A percentile compares a stretch with the other conserved stretches of the same genome.
These are phyloP conservation scores for Wiebesia pumilae DNA, from an alignment of 1,140 invertebrate species.

Conservation along the genomic window DNA sequence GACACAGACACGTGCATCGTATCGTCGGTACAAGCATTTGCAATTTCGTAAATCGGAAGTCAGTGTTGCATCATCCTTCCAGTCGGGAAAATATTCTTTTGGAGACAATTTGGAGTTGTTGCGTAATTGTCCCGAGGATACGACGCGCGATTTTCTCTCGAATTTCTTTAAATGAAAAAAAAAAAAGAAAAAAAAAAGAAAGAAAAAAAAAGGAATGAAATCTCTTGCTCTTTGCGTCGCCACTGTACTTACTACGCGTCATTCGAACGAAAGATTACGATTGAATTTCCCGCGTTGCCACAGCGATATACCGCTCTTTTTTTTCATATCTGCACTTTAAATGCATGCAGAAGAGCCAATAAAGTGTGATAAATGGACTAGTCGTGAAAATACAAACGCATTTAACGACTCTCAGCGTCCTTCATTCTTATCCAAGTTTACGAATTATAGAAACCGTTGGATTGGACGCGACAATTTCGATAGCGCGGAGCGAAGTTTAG, in stretches of 20 bases:
- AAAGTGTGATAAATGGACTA: not conserved
- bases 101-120: not conserved
- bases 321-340: not conserved
- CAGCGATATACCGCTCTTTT: not conserved
- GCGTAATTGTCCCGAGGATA: not conserved
- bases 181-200: no score
- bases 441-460: not conserved
- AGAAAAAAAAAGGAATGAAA: not conserved
- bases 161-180: no score
- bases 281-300: no score
- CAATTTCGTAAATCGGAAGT: not conserved
- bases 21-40: not conserved
- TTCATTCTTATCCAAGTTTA: not conserved
- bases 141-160: not conserved
- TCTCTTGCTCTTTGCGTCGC: conserved; percentile 1
- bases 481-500: not conserved
- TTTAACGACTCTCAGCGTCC: not conserved
- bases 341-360: not conserved
- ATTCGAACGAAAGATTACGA: no score
- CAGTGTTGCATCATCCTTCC: not conserved
- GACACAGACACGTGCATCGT: no score
- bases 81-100: not conserved
- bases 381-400: not conserved
- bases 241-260: not conserved
- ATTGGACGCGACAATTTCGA: not conserved